Evolutionary conservation across 2,113 vertebrate genomes (phyloP).

Genomic region (Campylomormyrus numenius): DNA sequence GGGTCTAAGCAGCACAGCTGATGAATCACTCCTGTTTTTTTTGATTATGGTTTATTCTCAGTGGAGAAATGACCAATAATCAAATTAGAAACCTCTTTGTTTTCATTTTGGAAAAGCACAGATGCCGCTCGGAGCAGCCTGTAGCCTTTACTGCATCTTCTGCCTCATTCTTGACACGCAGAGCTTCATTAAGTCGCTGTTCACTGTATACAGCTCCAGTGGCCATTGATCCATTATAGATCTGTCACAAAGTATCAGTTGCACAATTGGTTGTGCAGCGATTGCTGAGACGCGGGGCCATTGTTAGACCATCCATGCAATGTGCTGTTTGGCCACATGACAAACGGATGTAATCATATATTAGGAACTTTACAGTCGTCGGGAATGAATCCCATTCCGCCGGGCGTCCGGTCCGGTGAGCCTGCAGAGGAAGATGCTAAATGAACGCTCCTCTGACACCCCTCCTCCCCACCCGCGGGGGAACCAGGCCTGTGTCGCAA

Average conservation of each 20-base stretch:
- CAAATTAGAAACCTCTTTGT: not conserved
- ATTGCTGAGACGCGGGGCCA: not conserved
- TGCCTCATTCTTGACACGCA: not conserved
- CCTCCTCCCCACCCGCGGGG: not conserved
- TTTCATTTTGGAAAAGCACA: not conserved
- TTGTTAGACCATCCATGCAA: not conserved
- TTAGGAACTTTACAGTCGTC: not conserved
- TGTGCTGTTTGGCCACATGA: not conserved
- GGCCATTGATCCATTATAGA: not conserved
- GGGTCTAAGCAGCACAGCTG: not conserved
- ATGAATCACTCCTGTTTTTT: not conserved
- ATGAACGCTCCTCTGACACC: not conserved
- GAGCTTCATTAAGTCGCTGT: not conserved
- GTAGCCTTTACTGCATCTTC: not conserved
- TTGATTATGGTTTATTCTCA: not conserved
- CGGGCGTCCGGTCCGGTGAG: not conserved
- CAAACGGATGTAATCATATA: not conserved
- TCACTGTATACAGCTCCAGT: not conserved
- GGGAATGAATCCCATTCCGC: not conserved
- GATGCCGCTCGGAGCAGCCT: not conserved
- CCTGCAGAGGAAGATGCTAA: not conserved
- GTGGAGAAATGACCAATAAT: not conserved
- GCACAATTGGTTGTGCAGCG: not conserved
- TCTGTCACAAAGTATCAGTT: not conserved
- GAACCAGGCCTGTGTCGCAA: not conserved